Percentiles rank a stretch among this genome's conserved stretches.
These are phyloP conservation scores for Lemur catta DNA, from an alignment of 2,797 vertebrate species.

Conservation along the genomic window DNA sequence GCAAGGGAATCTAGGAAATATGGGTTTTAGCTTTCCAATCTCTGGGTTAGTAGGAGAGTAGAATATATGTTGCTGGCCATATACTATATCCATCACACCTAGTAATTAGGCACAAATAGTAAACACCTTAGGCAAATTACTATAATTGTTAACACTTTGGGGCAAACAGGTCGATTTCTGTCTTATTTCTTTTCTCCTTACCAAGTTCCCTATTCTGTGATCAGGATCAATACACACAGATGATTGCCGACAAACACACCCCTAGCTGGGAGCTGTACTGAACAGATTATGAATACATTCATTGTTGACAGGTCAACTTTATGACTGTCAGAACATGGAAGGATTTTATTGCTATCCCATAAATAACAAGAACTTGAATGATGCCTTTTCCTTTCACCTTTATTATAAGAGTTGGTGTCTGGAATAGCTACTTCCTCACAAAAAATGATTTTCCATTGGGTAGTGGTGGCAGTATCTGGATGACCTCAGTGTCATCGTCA, in stretches of 20 bases:
- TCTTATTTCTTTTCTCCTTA: background rate
- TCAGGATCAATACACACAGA: background rate
- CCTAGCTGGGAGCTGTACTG: background rate
- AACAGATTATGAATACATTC: background rate
- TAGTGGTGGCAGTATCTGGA: background rate
- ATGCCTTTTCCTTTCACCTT: background rate
- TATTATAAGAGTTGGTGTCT: background rate
- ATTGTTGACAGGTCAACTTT: background rate
- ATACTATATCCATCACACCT: background rate
- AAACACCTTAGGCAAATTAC: background rate
- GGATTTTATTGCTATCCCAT: background rate
- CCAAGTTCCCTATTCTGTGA: background rate
- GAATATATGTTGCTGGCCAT: background rate
- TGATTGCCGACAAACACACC: background rate
- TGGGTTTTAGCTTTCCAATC: background rate
- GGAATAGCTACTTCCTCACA: background rate
- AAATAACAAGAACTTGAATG: background rate
- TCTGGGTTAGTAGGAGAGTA: background rate
- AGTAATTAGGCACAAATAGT: background rate
- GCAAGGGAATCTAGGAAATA: background rate
- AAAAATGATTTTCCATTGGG: constrained; percentile 10
- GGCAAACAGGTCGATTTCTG: background rate
- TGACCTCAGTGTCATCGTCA: background rate
- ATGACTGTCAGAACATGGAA: background rate
- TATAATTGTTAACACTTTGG: background rate